Percentiles rank a stretch among this genome's conserved stretches.
phyloP scores from a whole-genome alignment of 2,888 invertebrate genomes.

The Orthonevra nobilis region DNA sequence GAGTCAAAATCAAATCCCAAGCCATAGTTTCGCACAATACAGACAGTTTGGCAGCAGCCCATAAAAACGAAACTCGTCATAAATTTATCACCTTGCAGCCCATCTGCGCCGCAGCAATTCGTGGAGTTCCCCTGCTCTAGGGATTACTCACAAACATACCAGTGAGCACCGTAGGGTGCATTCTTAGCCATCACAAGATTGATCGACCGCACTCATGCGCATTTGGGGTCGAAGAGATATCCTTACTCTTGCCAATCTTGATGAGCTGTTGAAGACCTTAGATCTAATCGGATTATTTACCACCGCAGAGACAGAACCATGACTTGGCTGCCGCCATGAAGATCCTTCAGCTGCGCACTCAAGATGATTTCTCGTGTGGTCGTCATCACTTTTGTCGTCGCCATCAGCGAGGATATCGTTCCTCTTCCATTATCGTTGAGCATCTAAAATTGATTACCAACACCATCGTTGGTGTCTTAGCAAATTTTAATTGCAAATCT shows the following conservation, averaged over 20 bases:
- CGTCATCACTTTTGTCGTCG: constrained; percentile 32
- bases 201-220: constrained; percentile 19
- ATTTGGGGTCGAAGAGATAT: background rate
- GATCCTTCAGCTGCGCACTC: constrained; percentile 29
- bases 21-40: too few relatives aligned
- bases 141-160: constrained; percentile 12
- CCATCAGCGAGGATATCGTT: background rate
- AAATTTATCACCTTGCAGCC: constrained; percentile 36
- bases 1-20: too few relatives aligned
- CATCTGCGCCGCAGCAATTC: constrained; percentile 14
- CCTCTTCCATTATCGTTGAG: constrained; percentile 31
- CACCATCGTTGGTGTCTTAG: constrained; percentile 24
- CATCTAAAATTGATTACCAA: constrained; percentile 49
- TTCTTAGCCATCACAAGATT: constrained; percentile 24
- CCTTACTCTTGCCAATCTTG: constrained; percentile 8
- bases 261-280: constrained; percentile 48
- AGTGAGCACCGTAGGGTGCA: constrained; percentile 22
- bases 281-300: constrained; percentile 45
- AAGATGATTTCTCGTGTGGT: constrained; percentile 13
- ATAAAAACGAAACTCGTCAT: constrained; percentile 37
- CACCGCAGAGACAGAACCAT: constrained; percentile 20
- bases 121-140: constrained; percentile 17
- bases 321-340: constrained; percentile 1
- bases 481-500: constrained; percentile 64
- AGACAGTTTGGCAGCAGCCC: constrained; percentile 30